A percentile compares a stretch with the other conserved stretches of the same genome.
These are phyloP conservation scores for Podabrus alpinus DNA, from an alignment of 2,888 invertebrate species.

Conservation along the genomic window DNA sequence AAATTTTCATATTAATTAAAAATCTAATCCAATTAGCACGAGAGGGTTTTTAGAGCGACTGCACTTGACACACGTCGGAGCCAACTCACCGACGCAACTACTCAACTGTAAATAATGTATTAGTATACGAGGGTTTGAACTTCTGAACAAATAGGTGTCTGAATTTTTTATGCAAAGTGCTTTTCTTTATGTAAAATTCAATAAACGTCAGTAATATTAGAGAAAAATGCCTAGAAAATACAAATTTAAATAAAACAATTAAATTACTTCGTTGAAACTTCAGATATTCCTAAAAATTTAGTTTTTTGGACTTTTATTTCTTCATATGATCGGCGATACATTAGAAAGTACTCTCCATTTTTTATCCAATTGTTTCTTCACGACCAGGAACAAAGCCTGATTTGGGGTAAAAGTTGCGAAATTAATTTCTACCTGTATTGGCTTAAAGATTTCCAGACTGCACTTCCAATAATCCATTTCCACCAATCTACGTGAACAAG, in stretches of 20 bases:
- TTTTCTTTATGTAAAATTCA: neutral
- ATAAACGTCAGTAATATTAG: neutral
- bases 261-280: too few relatives aligned
- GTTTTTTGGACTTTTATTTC: too few relatives aligned
- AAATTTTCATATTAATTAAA: slow-evolving; percentile 58
- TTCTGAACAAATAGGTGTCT: neutral
- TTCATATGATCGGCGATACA: too few relatives aligned
- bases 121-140: slow-evolving; percentile 26
- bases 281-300: too few relatives aligned
- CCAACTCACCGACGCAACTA: slow-evolving; percentile 40
- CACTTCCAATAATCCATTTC: too few relatives aligned
- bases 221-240: neutral
- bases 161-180: neutral
- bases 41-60: slow-evolving; percentile 52
- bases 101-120: slow-evolving; percentile 43
- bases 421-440: too few relatives aligned
- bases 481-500: too few relatives aligned
- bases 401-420: too few relatives aligned
- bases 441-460: too few relatives aligned
- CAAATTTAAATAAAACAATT: neutral
- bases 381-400: too few relatives aligned
- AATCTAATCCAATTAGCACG: slow-evolving; percentile 56
- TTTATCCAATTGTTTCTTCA: too few relatives aligned
- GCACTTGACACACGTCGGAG: slow-evolving; percentile 56
- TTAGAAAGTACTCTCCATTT: too few relatives aligned